These are phyloP conservation scores for Grus americana DNA, from an alignment of 2,113 vertebrate species.

Conservation along the genomic window DNA sequence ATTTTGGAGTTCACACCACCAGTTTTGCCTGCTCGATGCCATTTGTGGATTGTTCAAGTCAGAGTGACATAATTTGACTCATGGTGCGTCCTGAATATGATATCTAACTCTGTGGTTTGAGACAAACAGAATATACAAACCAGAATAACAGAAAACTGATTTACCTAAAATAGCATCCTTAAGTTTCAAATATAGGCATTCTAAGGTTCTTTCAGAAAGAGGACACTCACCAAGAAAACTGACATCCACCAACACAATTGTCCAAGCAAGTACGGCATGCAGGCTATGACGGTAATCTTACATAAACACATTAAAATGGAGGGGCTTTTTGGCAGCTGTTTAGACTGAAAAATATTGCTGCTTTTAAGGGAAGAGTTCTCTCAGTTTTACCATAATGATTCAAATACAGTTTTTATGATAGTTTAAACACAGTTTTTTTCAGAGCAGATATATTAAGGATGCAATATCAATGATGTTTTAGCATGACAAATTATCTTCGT, in stretches of 20 bases:
- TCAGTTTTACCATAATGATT: neutral
- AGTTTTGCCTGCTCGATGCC: neutral
- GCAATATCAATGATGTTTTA: neutral
- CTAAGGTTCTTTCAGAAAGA: neutral
- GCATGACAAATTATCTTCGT: neutral
- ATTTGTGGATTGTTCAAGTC: neutral
- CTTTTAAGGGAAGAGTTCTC: neutral
- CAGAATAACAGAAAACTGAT: neutral
- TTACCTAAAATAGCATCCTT: neutral
- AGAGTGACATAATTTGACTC: neutral
- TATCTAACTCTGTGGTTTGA: neutral
- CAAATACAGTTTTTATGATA: neutral
- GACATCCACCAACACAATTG: neutral
- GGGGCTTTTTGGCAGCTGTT: neutral
- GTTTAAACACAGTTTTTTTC: neutral
- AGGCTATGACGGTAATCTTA: neutral
- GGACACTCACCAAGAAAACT: rapidly evolving
- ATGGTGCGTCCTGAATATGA: neutral
- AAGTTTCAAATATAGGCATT: neutral
- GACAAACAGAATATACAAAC: neutral
- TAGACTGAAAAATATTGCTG: neutral
- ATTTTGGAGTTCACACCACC: neutral
- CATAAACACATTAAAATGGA: neutral
- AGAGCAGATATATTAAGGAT: neutral
- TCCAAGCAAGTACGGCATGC: neutral